A percentile compares a stretch with the other conserved stretches of the same genome.
These are phyloP conservation scores for Schrankia costaestrigalis DNA, from an alignment of 2,888 invertebrate species.

Conservation along the genomic window DNA sequence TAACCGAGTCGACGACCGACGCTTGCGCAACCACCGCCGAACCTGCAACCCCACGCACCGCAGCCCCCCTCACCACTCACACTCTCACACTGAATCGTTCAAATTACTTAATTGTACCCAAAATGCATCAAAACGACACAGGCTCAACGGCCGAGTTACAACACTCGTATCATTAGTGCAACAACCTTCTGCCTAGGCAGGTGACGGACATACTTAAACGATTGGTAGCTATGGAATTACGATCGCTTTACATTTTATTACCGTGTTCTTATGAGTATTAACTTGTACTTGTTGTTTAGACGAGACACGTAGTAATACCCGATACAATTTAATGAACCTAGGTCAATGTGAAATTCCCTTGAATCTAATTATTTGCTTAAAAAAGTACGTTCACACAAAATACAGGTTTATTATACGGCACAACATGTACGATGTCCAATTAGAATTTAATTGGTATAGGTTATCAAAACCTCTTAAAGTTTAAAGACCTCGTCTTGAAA, in stretches of 20 bases:
- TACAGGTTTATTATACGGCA: no score
- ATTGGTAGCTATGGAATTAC: slow-evolving; percentile 40
- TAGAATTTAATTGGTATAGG: slow-evolving; percentile 21
- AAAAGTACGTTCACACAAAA: slow-evolving; percentile 3
- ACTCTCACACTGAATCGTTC: slow-evolving; percentile 50
- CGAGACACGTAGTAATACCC: slow-evolving; percentile 6
- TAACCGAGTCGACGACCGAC: slow-evolving; percentile 79
- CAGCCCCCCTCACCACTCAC: slow-evolving; percentile 51
- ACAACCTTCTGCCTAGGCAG: slow-evolving; percentile 63
- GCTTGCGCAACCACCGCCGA: slow-evolving; percentile 72
- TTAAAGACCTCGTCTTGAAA: slow-evolving; percentile 22
- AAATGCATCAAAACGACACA: slow-evolving; percentile 75
- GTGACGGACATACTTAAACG: slow-evolving; percentile 48
- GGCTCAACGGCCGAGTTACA: slow-evolving; percentile 64
- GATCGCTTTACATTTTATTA: slow-evolving; percentile 53
- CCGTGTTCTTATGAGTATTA: slow-evolving; percentile 46
- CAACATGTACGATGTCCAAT: slow-evolving; percentile 13
- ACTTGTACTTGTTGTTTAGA: no score
- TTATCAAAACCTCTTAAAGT: slow-evolving; percentile 24
- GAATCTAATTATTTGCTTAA: slow-evolving; percentile 2
- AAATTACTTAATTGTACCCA: slow-evolving; percentile 76
- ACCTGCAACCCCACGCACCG: slow-evolving; percentile 74
- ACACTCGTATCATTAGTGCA: slow-evolving; percentile 67
- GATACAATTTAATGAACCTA: slow-evolving; percentile 24
- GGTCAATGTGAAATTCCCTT: slow-evolving; percentile 24